Base-by-base conservation (phyloP, 2,113 vertebrate genomes). In the Gavia stellata region DNA sequence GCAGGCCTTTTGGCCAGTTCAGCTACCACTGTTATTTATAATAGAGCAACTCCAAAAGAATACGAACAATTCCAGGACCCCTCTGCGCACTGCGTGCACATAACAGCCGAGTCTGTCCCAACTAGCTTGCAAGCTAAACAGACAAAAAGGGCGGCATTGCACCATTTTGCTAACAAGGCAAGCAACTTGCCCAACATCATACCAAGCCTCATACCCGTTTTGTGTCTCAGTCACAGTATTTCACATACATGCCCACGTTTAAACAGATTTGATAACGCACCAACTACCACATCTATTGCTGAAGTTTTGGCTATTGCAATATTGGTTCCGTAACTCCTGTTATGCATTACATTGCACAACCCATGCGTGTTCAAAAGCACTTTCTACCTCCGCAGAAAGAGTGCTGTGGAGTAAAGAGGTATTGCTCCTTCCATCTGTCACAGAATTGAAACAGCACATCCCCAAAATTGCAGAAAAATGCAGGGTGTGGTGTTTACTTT, bases 301-400 rank as follows among this genome's bases (percentile, higher is more conserved):
- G 38, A 53, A 26, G 26, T 58, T 40, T 25, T 71, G 67, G 33
- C 65, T 47, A 5, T 34, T 52, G 61, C 58, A 75, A 17, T 19
- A 7, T 1, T 49, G 66, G 66, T 14, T 24, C 78, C 44, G 7
- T 1, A 1, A 5, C 50, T 81, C 62, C 73, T 47, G 16, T 5
- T 24, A 24, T 3, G 7, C 44, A 15, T 8, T 5, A 15, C 26
- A 3, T 0, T 7, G 17, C 34, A 67, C 59, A n/a, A 12, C 1
- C 63, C 63, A 25, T 17, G 13, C 0, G 0, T 11, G 61, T 2
- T 13, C 61, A 8, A 23, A 84, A 81, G 28, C 55, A 31, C 5
- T 36, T 52, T 16, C 17, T 63, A 33, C 24, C 58, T 38, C 68
- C 63, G n/a, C 52, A 74, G 38, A 12, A 21, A 4, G 36, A 53